A percentile compares a stretch with the other conserved stretches of the same genome.
These are phyloP conservation scores for Chirona hameri DNA, from an alignment of 2,888 invertebrate genomes.

Conservation along the genomic window DNA sequence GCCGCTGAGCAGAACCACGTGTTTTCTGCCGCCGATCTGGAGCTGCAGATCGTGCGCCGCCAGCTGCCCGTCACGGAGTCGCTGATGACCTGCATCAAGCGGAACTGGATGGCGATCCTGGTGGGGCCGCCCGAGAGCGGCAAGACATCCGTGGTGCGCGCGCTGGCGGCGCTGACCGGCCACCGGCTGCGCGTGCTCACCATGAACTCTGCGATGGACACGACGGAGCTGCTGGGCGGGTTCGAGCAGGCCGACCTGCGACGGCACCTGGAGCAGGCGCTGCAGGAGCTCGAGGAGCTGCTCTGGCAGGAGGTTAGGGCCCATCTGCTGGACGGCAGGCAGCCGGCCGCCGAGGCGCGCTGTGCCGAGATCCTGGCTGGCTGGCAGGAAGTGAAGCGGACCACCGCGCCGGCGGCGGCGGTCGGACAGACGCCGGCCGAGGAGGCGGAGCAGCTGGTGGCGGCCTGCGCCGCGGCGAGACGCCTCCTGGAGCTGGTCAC, in stretches of 20 bases:
- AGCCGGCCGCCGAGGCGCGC: no score
- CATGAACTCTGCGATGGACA: slow-evolving; percentile 89
- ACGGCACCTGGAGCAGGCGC: background rate
- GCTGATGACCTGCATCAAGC: slow-evolving; percentile 77
- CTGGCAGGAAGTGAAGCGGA: no score
- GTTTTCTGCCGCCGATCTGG: background rate
- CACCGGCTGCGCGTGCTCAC: slow-evolving; percentile 69
- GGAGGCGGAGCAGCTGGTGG: no score
- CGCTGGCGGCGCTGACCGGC: slow-evolving; percentile 70
- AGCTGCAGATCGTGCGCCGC: slow-evolving; percentile 36
- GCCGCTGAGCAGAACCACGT: slow-evolving; percentile 35
- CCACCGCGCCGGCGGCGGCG: no score
- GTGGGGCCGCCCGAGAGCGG: slow-evolving; percentile 74
- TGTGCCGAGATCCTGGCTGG: no score
- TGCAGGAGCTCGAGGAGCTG: slow-evolving; percentile 1
- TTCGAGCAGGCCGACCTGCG: slow-evolving; percentile 75
- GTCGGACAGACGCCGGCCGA: no score
- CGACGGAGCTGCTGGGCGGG: slow-evolving; percentile 89
- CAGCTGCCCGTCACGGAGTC: slow-evolving; percentile 59
- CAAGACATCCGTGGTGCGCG: slow-evolving; percentile 72
- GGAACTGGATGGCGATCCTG: slow-evolving; percentile 89
- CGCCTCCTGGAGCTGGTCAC: no score
- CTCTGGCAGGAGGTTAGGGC: background rate
- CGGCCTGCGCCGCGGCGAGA: no score
- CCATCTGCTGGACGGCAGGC: background rate